Evolutionary conservation across 2,888 invertebrate genomes (phyloP).

Genomic region (Calliscelio sp.): DNA sequence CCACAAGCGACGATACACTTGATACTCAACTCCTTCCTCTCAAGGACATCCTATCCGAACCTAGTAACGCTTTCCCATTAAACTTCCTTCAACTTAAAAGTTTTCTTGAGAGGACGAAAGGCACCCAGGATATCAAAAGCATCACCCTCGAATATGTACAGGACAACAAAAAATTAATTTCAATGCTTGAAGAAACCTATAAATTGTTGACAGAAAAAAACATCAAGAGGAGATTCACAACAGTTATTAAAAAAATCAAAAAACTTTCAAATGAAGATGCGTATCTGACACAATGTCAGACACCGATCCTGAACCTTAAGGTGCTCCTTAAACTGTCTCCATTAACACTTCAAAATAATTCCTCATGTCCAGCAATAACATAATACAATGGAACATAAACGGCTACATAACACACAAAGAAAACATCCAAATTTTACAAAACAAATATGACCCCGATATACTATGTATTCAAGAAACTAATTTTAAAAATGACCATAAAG

Average conservation of each 20-base stretch:
- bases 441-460: too few species aligned
- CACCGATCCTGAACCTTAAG: too few species aligned
- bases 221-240: conserved; percentile 3
- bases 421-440: too few species aligned
- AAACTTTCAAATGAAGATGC: background rate
- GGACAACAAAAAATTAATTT: background rate
- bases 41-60: background rate
- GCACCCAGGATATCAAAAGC: background rate
- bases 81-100: conserved; percentile 16
- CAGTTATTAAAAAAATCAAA: background rate
- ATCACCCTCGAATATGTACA: background rate
- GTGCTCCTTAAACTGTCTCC: too few species aligned
- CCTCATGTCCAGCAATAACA: too few species aligned
- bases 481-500: too few species aligned
- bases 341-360: too few species aligned
- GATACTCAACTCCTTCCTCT: background rate
- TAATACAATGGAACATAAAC: too few species aligned
- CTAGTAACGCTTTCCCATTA: background rate
- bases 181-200: background rate
- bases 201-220: background rate
- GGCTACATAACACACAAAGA: too few species aligned
- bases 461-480: too few species aligned
- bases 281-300: too few species aligned
- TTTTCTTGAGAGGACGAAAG: conserved; percentile 9
- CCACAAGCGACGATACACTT: background rate